Conservation (phyloP, 2,888 invertebrate species). For the Frankliniella fusca region DNA sequence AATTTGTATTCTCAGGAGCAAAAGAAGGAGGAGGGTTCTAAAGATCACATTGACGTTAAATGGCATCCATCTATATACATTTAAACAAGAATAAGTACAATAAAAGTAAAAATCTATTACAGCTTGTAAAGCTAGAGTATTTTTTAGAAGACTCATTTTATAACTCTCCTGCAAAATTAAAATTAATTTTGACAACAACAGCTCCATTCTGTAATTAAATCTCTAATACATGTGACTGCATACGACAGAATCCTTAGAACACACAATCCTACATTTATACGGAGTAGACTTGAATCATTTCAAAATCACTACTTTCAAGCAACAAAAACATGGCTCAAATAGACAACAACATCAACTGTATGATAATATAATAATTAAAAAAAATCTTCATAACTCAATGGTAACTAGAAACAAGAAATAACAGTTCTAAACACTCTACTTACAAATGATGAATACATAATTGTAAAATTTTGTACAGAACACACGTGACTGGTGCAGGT, state of each 20-base stretch:
- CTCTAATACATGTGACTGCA: background rate
- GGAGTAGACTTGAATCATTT: background rate
- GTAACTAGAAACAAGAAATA: conserved; percentile 4
- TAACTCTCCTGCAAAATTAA: no score
- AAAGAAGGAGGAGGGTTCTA: background rate
- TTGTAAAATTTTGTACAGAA: conserved; percentile 3
- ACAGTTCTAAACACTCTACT: background rate
- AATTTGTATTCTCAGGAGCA: background rate
- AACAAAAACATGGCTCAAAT: conserved; percentile 7
- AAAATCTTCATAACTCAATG: background rate
- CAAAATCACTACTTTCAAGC: background rate
- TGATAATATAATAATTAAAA: background rate
- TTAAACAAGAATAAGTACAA: conserved; percentile 12
- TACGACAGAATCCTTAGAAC: background rate
- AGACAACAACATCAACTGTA: conserved; percentile 3
- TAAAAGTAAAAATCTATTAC: conserved; percentile 9
- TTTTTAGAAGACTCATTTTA: background rate
- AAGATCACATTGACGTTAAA: background rate
- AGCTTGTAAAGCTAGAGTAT: background rate
- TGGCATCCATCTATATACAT: conserved; percentile 21
- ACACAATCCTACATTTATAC: no score
- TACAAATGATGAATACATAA: background rate
- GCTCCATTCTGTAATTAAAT: background rate
- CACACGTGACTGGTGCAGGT: background rate
- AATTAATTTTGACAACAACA: no score